phyloP scores from a whole-genome alignment of 2,113 vertebrate genomes.

The Coryphaenoides rupestris region DNA sequence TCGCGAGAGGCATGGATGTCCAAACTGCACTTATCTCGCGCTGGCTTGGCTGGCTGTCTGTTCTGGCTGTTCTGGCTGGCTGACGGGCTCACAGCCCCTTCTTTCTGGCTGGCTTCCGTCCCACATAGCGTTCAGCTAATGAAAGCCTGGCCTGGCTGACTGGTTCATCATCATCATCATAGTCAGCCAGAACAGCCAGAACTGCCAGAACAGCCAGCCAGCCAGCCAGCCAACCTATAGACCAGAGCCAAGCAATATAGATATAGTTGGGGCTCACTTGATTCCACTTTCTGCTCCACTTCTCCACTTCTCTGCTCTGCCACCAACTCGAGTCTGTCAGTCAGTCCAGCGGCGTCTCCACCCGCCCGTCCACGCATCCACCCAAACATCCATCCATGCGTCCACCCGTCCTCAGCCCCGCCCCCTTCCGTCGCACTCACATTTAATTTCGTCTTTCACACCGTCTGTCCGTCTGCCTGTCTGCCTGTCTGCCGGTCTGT shows the following conservation, averaged over 20 bases:
- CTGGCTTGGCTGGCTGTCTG: too few relatives aligned
- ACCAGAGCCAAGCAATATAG: conserved; percentile 67
- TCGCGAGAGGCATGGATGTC: too few relatives aligned
- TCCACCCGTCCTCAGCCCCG: neutral
- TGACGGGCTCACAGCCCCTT: conserved; percentile 67
- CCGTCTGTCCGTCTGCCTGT: conserved; percentile 43
- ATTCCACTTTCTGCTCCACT: conserved; percentile 61
- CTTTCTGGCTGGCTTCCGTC: conserved; percentile 65
- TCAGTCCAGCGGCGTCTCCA: too few relatives aligned
- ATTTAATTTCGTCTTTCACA: conserved; percentile 23
- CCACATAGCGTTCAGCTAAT: conserved; percentile 72
- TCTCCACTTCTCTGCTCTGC: conserved; percentile 16
- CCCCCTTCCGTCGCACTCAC: neutral
- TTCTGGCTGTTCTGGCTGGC: too few relatives aligned
- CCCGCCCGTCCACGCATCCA: too few relatives aligned
- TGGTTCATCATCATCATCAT: conserved; percentile 66
- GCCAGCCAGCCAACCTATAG: conserved; percentile 66
- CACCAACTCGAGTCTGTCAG: too few relatives aligned
- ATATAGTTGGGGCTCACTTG: conserved; percentile 71
- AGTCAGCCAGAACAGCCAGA: too few relatives aligned
- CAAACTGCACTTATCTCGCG: too few relatives aligned
- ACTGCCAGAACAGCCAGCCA: too few relatives aligned
- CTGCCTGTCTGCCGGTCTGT: conserved; percentile 21
- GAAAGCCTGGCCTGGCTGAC: conserved; percentile 60
- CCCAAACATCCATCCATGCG: too few relatives aligned